phyloP scores from a whole-genome alignment of 2,113 vertebrate genomes.

The Odontophorus gujanensis region DNA sequence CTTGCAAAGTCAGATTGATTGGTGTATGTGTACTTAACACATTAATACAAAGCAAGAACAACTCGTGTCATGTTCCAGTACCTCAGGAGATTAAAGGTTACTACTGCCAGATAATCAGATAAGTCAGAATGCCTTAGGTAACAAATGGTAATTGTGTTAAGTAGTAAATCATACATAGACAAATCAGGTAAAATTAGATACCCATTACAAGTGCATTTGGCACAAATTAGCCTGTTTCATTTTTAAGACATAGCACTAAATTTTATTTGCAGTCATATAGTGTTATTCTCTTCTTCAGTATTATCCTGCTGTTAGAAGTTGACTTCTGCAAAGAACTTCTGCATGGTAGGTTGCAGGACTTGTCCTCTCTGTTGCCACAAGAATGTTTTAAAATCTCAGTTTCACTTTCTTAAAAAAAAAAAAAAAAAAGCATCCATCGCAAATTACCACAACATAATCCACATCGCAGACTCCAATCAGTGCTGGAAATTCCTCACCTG shows the following conservation, averaged over 20 bases:
- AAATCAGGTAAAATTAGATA: conserved; percentile 51
- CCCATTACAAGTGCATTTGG: conserved; percentile 22
- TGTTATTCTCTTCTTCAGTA: background rate
- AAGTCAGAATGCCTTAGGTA: conserved; percentile 32
- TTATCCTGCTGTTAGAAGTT: conserved; percentile 33
- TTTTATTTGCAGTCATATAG: conserved; percentile 25
- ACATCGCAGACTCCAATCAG: background rate
- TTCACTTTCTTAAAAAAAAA: background rate
- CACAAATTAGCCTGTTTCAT: conserved; percentile 12
- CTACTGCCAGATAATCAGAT: conserved; percentile 35
- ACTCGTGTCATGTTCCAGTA: background rate
- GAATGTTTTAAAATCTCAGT: conserved; percentile 15
- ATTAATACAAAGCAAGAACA: background rate
- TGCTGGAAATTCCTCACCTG: conserved; percentile 62
- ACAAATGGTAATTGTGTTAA: conserved; percentile 23
- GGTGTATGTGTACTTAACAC: background rate
- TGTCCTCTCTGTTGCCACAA: conserved; percentile 31
- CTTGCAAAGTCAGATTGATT: background rate
- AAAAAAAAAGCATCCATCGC: background rate
- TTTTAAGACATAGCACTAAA: background rate
- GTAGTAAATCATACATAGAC: conserved; percentile 31
- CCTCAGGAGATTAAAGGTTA: conserved; percentile 9
- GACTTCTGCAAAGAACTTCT: conserved; percentile 28
- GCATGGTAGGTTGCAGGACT: conserved; percentile 34
- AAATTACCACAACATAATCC: background rate